Percentiles rank a stretch among this genome's conserved stretches.
These are phyloP conservation scores for Drosophila vallismaia DNA, from an alignment of 2,888 invertebrate genomes.

Conservation along the genomic window DNA sequence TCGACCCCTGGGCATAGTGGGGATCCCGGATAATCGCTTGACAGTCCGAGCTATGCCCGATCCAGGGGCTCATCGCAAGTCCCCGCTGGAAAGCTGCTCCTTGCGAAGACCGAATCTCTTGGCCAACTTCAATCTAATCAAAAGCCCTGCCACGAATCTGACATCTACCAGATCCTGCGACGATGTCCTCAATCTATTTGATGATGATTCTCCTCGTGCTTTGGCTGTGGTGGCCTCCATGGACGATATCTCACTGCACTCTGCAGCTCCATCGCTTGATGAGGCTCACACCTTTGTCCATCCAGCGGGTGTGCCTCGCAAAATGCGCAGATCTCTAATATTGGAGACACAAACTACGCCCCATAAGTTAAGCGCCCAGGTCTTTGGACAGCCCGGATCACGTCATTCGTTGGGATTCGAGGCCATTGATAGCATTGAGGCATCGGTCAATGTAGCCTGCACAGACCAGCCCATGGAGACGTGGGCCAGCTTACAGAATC, in stretches of 20 bases:
- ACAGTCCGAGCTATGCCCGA: conserved; percentile 89
- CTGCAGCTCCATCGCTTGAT: conserved; percentile 59
- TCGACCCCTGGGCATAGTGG: conserved; percentile 81
- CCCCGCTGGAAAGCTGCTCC: conserved; percentile 52
- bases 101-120: conserved; percentile 75
- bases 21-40: conserved; percentile 83
- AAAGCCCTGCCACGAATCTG: conserved; percentile 79
- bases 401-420: conserved; percentile 74
- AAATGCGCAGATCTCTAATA: conserved; percentile 61
- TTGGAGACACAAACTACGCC: conserved; percentile 50
- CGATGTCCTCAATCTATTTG: conserved; percentile 85
- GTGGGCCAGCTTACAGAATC: conserved; percentile 89
- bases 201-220: conserved; percentile 49
- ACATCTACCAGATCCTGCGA: conserved; percentile 85
- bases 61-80: conserved; percentile 80
- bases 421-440: conserved; percentile 66
- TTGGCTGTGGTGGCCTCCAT: conserved; percentile 83
- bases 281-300: conserved; percentile 72
- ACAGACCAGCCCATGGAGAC: conserved; percentile 75
- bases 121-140: conserved; percentile 85
- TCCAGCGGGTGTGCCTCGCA: conserved; percentile 61
- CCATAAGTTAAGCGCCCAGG: conserved; percentile 87
- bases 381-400: conserved; percentile 83
- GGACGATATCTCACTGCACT: conserved; percentile 86
- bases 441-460: conserved; percentile 26